Evolutionary conservation across 2,113 vertebrate species (phyloP), one percentile per base, ranked within the genome.

Genomic region (Melierax canorus): DNA sequence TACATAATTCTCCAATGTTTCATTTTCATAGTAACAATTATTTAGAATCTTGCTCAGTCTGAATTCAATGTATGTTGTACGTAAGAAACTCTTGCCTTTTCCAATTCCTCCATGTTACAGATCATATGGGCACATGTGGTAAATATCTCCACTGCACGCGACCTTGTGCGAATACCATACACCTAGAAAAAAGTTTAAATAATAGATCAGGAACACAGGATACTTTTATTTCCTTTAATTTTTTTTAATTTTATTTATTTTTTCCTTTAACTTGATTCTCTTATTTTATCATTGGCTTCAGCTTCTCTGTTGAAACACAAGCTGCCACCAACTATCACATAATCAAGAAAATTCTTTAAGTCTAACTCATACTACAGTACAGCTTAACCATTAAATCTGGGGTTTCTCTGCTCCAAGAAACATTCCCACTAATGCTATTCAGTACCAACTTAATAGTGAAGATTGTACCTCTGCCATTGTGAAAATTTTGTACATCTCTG

Each of bases 401-500:
- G 46, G 32, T 15, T 85, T 38, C 55, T 74, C 29, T 77, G 48
- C 80, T 43, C 53, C 71, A 71, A 63, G 21, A 73, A 90, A 81
- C 22, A 51, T 32, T 63, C 60, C 43, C 30, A 46, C 14, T 59
- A 53, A 77, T 13, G 73, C 45, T 21, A 81, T 9, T 62, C 64
- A 77, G n/a, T 18, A 67, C 27, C 27, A 94, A 7, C 7, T 11
- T 36, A 29, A 12, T 1, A 46, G 56, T 27, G 32, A 89, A 87
- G 41, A 39, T 14, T 94, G 18, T 98, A 99, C 99, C 99, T 99
- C 99, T 13, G 99, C 99, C 99, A 99, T 99, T 11, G 99, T 99
- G 97, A 99, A 99, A 97, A 99, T 99, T 98, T 99, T 99, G 96
- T 99, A 99, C 99, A 99, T 99, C 97, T 99, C 99, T 39, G 99